Evolutionary conservation across 2,888 invertebrate species (phyloP).

Genomic region (Iphiclides podalirius): DNA sequence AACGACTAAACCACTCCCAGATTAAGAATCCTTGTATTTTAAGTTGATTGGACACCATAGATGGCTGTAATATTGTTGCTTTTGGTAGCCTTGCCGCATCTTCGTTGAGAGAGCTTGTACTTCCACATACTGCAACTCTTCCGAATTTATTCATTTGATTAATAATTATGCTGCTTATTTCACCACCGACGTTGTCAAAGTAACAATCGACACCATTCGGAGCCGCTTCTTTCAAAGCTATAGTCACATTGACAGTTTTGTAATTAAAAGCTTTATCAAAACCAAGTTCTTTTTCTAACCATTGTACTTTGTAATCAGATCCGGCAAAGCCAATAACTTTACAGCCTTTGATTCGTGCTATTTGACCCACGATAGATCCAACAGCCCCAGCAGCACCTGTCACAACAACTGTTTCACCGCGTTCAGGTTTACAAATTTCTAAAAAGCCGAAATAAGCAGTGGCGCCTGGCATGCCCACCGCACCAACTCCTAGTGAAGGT

Average conservation of each 20-base stretch:
- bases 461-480: conserved; percentile 85
- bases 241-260: conserved; percentile 79
- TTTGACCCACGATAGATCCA: conserved; percentile 86
- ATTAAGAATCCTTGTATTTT: conserved; percentile 82
- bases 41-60: conserved; percentile 78
- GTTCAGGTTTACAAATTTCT: conserved; percentile 83
- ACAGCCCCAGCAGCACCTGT: conserved; percentile 88
- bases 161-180: conserved; percentile 79
- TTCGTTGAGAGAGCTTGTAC: conserved; percentile 56
- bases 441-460: conserved; percentile 87
- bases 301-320: conserved; percentile 84
- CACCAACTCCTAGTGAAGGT: conserved; percentile 79
- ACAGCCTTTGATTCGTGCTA: conserved; percentile 85
- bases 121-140: conserved; percentile 48
- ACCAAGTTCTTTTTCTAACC: conserved; percentile 82
- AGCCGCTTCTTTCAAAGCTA: conserved; percentile 81
- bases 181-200: conserved; percentile 88
- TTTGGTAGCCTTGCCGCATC: conserved; percentile 39
- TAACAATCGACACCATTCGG: conserved; percentile 87
- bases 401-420: conserved; percentile 85
- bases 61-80: conserved; percentile 71
- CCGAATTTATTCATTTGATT: conserved; percentile 77
- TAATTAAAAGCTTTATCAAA: conserved; percentile 88
- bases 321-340: conserved; percentile 86
- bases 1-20: conserved; percentile 74